Evolutionary conservation across 2,888 invertebrate genomes (phyloP), one percentile per base, ranked within the genome.

Genomic region (Venusia cambrica): DNA sequence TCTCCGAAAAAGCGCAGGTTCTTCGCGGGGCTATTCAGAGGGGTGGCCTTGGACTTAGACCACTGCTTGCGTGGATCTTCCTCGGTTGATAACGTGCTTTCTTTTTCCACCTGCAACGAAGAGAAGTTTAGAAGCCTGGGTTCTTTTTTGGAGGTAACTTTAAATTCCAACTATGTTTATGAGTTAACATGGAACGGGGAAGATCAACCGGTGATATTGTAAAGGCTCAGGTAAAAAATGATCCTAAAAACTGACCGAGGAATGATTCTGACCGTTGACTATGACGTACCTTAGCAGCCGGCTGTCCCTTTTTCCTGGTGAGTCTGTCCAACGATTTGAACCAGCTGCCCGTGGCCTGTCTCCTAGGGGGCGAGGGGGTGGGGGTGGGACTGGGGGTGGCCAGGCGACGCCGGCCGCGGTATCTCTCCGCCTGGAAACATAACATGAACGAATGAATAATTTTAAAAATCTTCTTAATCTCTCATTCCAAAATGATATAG

Each of bases 1-100:
- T 95, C 94, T 8, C 94, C 95, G 73, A 95, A 95, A 87, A 94
- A 95, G 27, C 95, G 90, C 5, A 94, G 89, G 76, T 90, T 94
- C 70, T 94, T 94, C 13, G 89, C 88, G 4, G 90, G 89, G 1
- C 81, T 80, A 39, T 69, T 77, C 2, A 76, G 52, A 0, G 76
- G 71, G 15, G 77, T 77, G 19, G 76, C 76, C 1, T 59, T 46
- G 2, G 69, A 48, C 35, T 79, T 78, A 0, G 71, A 55, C 58
- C 85, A 85, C 6, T 64, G 44, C 35, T 85, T 78, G 28, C 84
- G 66, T 5, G 74, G 64, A 7, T 90, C 90, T 41, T 90, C 90
- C 64, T 91, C 91, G 27, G 90, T 89, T 13, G 89, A 89, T 36
- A 89, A 71, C 38, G 76, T 60, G 50, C 80, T 87, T 25, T 84